Evolutionary conservation across 2,113 vertebrate genomes (phyloP).

Genomic region (Melanerpes formicivorus): DNA sequence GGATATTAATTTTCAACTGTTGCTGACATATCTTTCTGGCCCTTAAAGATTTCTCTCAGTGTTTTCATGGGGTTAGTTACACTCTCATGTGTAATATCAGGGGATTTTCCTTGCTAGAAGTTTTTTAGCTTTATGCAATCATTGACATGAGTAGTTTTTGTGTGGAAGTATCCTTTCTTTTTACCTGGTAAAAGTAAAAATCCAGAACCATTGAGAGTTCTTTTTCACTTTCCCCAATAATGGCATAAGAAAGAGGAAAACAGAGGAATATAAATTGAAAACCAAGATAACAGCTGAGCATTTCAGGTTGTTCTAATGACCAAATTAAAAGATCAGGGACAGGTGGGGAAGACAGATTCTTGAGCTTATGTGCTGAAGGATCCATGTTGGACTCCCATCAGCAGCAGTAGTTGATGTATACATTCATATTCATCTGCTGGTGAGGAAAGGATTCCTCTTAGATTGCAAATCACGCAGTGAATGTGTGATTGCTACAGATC

Average conservation of each 20-base stretch:
- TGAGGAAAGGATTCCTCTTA: conserved; percentile 19
- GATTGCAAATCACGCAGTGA: conserved; percentile 27
- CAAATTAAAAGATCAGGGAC: not conserved
- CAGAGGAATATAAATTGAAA: not conserved
- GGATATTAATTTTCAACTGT: not conserved
- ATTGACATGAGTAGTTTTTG: not conserved
- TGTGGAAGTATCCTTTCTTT: not conserved
- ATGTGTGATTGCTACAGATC: conserved; percentile 51
- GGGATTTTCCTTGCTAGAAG: not conserved
- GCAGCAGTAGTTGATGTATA: not conserved
- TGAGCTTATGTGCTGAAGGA: not conserved
- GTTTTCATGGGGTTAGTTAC: not conserved
- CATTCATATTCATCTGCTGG: not conserved
- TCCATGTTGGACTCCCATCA: not conserved
- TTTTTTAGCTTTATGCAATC: not conserved
- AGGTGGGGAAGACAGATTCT: not conserved
- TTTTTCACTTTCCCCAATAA: not conserved
- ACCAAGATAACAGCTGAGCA: not conserved
- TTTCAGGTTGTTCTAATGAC: not conserved
- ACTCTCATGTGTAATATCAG: not conserved
- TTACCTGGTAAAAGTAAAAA: not conserved
- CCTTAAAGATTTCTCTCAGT: not conserved
- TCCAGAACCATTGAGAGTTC: not conserved
- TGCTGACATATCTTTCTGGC: not conserved
- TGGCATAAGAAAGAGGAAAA: not conserved